Evolutionary conservation across 2,888 invertebrate genomes (phyloP), one percentile per base, ranked within the genome.

Genomic region (Nomada ferruginata): DNA sequence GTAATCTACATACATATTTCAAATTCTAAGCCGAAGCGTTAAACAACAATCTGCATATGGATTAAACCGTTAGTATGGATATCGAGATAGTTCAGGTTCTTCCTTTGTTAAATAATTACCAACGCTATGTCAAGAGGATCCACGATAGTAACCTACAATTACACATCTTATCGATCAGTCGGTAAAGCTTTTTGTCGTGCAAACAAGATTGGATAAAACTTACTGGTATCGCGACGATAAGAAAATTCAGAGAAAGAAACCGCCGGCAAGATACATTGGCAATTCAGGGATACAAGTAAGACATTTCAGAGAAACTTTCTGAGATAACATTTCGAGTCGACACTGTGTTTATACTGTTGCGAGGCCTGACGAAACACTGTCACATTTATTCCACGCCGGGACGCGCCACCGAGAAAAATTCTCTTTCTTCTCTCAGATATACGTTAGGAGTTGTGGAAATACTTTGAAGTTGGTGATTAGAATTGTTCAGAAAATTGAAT

Each of bases 41-140:
- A 53, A 73, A 73, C 66, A 73, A 79, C 79, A 69, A 81, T 81
- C 73, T 81, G 80, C 80, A 81, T 81, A 79, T 73, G 79, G 73
- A 81, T 79, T 55, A 18, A 20, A 63, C 36, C 23, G 59, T 72
- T 64, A 64, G 47, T 52, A 63, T 79, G 71, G 66, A 57, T n/a
- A 57, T 4, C 26, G 18, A 47, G 61, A 23, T 18, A 20, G 71
- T 23, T 20, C 29, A 29, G 65, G 36, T 50, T 71, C 36, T n/a
- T 50, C 53, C 20, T 36, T 44, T 52, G 71, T 61, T 55, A 66
- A 70, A 61, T 78, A 78, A 78, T 79, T 77, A 78, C 65, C 36
- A 36, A 36, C 36, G 36, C 7, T 36, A 5, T 36, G 36, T 36
- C 36, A 5, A 36, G 36, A 5, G 36, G 36, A 0, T 0, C 36